phyloP scores from a whole-genome alignment of 2,888 invertebrate genomes.

The Melieria omissa region DNA sequence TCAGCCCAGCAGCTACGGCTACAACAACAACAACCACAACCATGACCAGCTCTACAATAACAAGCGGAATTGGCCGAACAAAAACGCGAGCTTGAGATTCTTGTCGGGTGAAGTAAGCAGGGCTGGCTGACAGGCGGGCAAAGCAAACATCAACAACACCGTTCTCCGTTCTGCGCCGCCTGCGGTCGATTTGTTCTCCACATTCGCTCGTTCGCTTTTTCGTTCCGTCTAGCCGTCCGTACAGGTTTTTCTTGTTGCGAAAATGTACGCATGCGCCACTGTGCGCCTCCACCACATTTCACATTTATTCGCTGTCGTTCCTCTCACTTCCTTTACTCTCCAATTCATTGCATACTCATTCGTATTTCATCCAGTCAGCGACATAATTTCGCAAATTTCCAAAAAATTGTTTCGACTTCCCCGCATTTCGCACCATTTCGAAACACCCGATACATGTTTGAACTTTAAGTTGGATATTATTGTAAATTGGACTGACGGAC shows the following conservation, averaged over 20 bases:
- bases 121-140: constrained; percentile 9
- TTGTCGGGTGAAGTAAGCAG: constrained; percentile 27
- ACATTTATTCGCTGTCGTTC: background rate
- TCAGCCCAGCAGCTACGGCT: background rate
- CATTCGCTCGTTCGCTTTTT: background rate
- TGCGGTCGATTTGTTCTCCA: constrained; percentile 5
- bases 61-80: background rate
- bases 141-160: background rate
- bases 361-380: too few species aligned
- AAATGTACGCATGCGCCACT: constrained; percentile 28
- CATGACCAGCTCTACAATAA: background rate
- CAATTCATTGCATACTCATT: too few species aligned
- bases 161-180: constrained; percentile 15
- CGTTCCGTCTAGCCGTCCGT: constrained; percentile 12
- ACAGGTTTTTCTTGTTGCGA: constrained; percentile 33
- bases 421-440: too few species aligned
- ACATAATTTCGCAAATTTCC: too few species aligned
- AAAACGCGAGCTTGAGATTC: constrained; percentile 17
- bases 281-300: constrained; percentile 11
- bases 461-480: too few species aligned
- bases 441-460: too few species aligned
- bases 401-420: too few species aligned
- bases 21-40: background rate
- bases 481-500: too few species aligned
- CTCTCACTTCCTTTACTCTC: background rate